phyloP scores from a whole-genome alignment of 2,797 vertebrate species.

The Poecilia gillii region DNA sequence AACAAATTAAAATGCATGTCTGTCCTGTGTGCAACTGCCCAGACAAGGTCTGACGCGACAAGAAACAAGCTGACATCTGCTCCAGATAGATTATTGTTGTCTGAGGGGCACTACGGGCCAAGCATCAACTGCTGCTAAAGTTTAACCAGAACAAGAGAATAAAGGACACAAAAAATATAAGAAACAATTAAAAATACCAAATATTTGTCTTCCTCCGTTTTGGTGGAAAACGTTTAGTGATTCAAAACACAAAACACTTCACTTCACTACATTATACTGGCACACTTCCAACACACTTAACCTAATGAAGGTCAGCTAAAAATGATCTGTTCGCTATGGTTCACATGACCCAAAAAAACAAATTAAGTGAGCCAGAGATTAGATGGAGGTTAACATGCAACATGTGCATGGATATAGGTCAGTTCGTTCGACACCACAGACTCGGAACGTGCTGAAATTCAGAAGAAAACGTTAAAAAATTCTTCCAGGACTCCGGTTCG shows the following conservation, averaged over 20 bases:
- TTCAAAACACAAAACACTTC: neutral
- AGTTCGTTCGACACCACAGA: slow-evolving; percentile 24
- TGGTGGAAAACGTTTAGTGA: neutral
- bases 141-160: neutral
- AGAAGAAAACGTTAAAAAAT: neutral
- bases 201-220: slow-evolving; percentile 23
- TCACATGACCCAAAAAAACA: slow-evolving; percentile 55
- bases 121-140: slow-evolving; percentile 3
- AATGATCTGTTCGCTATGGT: slow-evolving; percentile 40
- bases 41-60: neutral
- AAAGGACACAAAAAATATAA: neutral
- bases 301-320: slow-evolving; percentile 37
- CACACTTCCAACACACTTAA: slow-evolving; percentile 14
- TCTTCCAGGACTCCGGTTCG: neutral
- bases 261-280: neutral
- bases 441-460: slow-evolving; percentile 44
- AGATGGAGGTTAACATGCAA: slow-evolving; percentile 31
- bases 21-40: neutral
- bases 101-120: neutral
- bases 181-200: neutral
- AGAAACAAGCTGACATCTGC: slow-evolving; percentile 13
- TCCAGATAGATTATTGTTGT: slow-evolving; percentile 28
- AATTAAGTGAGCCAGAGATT: slow-evolving; percentile 44
- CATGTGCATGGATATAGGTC: slow-evolving; percentile 55
- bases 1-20: neutral